phyloP scores from a whole-genome alignment of 2,797 vertebrate species.

The Manis crassicaudata region DNA sequence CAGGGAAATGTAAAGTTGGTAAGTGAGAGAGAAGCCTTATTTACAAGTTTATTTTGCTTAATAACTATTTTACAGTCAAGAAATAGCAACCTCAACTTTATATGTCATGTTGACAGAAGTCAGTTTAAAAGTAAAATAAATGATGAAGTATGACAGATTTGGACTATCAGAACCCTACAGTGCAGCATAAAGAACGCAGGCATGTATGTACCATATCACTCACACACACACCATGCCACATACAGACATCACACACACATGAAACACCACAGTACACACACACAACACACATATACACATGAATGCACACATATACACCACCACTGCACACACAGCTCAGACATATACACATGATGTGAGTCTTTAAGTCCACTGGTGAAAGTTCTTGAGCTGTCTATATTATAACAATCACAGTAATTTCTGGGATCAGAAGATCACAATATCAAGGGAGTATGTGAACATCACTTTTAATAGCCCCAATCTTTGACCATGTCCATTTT shows the following conservation, averaged over 20 bases:
- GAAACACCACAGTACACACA: not conserved
- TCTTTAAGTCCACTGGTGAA: not conserved
- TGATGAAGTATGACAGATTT: not conserved
- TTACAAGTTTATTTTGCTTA: not conserved
- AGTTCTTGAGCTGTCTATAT: not conserved
- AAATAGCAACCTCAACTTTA: not conserved
- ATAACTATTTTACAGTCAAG: not conserved
- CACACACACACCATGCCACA: not conserved
- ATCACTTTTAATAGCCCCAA: slow-evolving; percentile 22
- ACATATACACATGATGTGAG: accelerated
- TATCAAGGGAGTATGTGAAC: not conserved
- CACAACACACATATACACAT: not conserved
- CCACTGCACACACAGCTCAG: not conserved
- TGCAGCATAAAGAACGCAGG: not conserved
- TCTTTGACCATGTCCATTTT: not conserved
- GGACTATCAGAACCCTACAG: not conserved
- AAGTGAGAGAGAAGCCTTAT: too few species aligned
- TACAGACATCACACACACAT: not conserved
- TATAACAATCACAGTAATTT: not conserved
- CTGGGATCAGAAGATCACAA: not conserved
- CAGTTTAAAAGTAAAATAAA: not conserved
- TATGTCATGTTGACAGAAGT: not conserved
- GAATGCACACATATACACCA: not conserved
- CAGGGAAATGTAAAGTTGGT: too few species aligned
- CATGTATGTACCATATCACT: not conserved